Percentiles rank a stretch among this genome's conserved stretches.
Evolutionary conservation across 2,888 invertebrate species (phyloP).

Genomic region (Drosophila paramelanica): DNA sequence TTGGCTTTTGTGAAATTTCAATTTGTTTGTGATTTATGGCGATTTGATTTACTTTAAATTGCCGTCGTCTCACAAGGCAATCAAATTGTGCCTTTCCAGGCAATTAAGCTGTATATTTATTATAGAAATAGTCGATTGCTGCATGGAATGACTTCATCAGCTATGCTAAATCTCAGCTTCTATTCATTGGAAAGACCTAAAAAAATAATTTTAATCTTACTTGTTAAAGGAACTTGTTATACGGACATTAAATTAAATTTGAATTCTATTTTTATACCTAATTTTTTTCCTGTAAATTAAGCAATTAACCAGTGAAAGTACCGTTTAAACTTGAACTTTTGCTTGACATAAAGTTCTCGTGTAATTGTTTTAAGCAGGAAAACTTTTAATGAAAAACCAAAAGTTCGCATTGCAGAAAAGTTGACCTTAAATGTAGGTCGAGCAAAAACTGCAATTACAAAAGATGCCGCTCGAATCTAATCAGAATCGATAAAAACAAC

Average conservation of each 20-base stretch:
- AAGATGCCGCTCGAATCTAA: slow-evolving; percentile 23
- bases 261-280: no score
- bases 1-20: slow-evolving; percentile 33
- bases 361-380: slow-evolving; percentile 28
- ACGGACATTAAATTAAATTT: no score
- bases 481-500: slow-evolving; percentile 45
- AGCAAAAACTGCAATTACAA: slow-evolving; percentile 22
- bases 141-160: slow-evolving; percentile 4
- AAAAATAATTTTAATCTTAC: no score
- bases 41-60: slow-evolving; percentile 42
- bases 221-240: no score
- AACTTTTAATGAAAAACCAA: slow-evolving; percentile 69
- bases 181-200: background rate
- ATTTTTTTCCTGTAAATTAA: background rate
- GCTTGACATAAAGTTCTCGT: slow-evolving; percentile 29
- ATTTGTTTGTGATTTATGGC: slow-evolving; percentile 58
- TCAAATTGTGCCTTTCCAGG: slow-evolving; percentile 3
- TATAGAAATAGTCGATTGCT: slow-evolving; percentile 2
- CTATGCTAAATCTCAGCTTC: background rate
- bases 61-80: slow-evolving; percentile 1
- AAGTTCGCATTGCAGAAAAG: slow-evolving; percentile 25
- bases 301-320: slow-evolving; percentile 20
- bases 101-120: slow-evolving; percentile 15
- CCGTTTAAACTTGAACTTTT: slow-evolving; percentile 17
- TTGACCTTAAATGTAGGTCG: background rate